Evolutionary conservation across 2,797 vertebrate genomes (phyloP), one percentile per base, ranked within the genome.

Genomic region (Myotis planiceps): DNA sequence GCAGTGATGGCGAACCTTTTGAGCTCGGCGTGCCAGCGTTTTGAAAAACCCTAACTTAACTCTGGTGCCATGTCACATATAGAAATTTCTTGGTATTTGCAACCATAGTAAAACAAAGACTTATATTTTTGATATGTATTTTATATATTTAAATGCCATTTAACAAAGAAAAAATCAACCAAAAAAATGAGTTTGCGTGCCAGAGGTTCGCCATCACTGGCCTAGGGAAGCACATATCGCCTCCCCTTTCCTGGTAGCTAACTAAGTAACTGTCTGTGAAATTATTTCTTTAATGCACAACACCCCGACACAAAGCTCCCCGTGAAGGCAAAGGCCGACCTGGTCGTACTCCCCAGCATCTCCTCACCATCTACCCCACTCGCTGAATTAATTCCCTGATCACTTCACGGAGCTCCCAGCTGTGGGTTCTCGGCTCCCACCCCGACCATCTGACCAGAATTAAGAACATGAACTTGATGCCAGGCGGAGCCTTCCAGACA

Each of bases 401-500:
- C 25, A 12, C 68, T 39, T 14, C 29, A 12, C 0, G 4, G 74
- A 42, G 27, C 76, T 84, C 95, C 85, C 88, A 69, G 58, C 49
- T 72, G 80, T 16, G 88, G 47, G 37, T 69, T 81, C 71, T 21
- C 65, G 29, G 63, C 86, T 82, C 78, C 91, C 39, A 51, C 65
- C 39, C 88, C 83, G 37, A 42, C 60, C 89, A 94, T 94, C 93
- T 90, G 95, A 97, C 69, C 58, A 80, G 90, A 96, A 97, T 96
- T 96, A 95, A 93, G 92, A 85, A 90, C 92, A 53, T 75, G 94
- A 91, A 79, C 84, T 90, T 10, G n/a, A 81, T 85, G 95, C 80
- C 87, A 34, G 47, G 95, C 81, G 9, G 93, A 88, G 82, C 65
- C 74, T 84, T 95, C 86, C 92, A 96, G 95, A 94, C 90, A 49